phyloP scores from a whole-genome alignment of 2,113 vertebrate genomes.

The Erinaceus europaeus region DNA sequence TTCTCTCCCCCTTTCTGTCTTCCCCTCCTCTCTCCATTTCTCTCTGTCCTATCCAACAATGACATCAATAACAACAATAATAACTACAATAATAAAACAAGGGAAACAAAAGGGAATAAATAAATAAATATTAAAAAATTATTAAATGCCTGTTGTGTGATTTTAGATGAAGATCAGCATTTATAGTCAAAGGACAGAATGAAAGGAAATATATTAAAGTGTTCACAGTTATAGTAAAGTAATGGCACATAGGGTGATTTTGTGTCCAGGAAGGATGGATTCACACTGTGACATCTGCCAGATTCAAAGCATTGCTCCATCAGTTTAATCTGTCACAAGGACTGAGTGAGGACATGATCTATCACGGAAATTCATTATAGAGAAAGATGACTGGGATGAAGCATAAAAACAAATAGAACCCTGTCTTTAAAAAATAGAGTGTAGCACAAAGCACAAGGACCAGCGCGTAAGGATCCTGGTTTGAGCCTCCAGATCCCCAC shows the following conservation, averaged over 20 bases:
- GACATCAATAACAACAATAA: too few relatives aligned
- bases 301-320: constrained; percentile 18
- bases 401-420: too few relatives aligned
- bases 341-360: background rate
- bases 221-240: background rate
- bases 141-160: background rate
- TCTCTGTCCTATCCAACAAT: too few relatives aligned
- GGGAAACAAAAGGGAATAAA: too few relatives aligned
- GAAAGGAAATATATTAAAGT: background rate
- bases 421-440: too few relatives aligned
- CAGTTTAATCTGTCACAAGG: background rate
- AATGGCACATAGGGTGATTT: background rate
- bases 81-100: too few relatives aligned
- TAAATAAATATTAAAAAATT: too few relatives aligned
- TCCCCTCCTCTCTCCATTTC: too few relatives aligned
- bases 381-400: background rate
- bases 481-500: too few relatives aligned
- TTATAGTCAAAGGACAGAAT: background rate
- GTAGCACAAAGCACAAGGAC: too few relatives aligned
- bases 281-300: background rate
- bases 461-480: too few relatives aligned
- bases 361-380: background rate
- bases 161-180: background rate
- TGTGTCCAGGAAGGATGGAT: constrained; percentile 2
- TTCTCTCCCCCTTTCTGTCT: too few relatives aligned